Percentiles rank a stretch among this genome's conserved stretches.
Evolutionary conservation across 2,113 vertebrate genomes (phyloP).

Genomic region (Atherinomorus stipes): DNA sequence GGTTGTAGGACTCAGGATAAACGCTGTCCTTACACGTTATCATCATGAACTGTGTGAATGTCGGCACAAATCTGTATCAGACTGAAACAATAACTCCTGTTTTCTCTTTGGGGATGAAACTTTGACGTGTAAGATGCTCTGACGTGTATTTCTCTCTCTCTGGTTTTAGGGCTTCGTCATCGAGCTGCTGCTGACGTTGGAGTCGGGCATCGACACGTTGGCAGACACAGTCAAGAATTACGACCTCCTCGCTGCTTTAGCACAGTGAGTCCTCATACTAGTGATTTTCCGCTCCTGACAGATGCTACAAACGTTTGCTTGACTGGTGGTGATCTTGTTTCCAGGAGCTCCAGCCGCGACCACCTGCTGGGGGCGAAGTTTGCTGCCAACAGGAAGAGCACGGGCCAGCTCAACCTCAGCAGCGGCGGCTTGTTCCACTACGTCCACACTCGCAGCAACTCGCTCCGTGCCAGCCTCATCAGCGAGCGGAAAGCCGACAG

Average conservation of each 20-base stretch:
- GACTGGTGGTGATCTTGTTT: constrained; percentile 7
- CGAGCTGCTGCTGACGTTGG: constrained; percentile 96
- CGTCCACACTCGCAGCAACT: constrained; percentile 91
- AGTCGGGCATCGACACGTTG: constrained; percentile 95
- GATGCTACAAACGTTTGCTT: not conserved
- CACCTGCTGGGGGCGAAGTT: constrained; percentile 92
- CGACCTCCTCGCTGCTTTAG: constrained; percentile 94
- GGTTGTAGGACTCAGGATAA: not conserved
- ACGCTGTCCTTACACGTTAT: too few relatives aligned
- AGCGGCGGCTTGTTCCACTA: constrained; percentile 85
- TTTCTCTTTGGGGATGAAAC: not conserved
- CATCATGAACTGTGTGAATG: too few relatives aligned
- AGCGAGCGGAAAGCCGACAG: constrained; percentile 89
- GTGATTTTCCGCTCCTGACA: not conserved
- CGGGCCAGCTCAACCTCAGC: constrained; percentile 95
- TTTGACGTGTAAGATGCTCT: too few relatives aligned
- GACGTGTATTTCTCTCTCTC: constrained; percentile 15
- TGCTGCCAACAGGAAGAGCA: constrained; percentile 97
- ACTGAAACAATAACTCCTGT: too few relatives aligned
- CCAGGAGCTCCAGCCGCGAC: constrained; percentile 88
- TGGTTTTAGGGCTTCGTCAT: constrained; percentile 95
- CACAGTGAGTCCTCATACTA: constrained; percentile 88
- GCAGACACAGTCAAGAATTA: constrained; percentile 97
- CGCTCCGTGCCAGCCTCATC: constrained; percentile 90
- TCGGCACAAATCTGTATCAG: too few relatives aligned